Evolutionary conservation across 2,113 vertebrate species (phyloP).

Genomic region (Theristicus caerulescens): DNA sequence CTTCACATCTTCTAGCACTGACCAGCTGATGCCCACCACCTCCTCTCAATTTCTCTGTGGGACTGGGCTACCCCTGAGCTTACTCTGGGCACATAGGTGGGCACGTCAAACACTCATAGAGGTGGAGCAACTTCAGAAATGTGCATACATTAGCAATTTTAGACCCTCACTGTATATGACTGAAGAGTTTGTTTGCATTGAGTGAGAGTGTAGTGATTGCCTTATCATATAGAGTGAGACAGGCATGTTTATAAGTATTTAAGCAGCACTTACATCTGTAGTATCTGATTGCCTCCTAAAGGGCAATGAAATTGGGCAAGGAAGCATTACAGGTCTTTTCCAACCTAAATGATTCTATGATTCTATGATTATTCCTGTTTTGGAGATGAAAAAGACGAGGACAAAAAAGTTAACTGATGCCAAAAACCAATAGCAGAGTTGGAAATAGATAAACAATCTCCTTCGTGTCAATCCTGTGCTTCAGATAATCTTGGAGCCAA

Average conservation of each 20-base stretch:
- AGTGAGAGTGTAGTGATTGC: not conserved
- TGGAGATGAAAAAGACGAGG: not conserved
- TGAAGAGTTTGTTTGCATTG: not conserved
- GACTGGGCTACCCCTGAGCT: not conserved
- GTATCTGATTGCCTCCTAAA: conserved; percentile 3
- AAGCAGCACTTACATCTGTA: not conserved
- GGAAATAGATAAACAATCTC: not conserved
- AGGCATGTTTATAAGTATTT: not conserved
- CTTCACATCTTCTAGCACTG: not conserved
- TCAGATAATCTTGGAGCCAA: not conserved
- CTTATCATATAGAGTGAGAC: not conserved
- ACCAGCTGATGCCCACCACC: not conserved
- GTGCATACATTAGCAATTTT: not conserved
- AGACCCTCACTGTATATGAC: not conserved
- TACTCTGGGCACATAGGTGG: not conserved
- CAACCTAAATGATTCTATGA: not conserved
- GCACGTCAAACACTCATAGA: not conserved
- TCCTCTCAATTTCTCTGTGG: not conserved
- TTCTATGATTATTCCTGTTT: not conserved
- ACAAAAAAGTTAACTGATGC: not conserved
- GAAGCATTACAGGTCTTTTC: not conserved
- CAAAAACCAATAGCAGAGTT: not conserved
- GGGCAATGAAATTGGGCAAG: not conserved
- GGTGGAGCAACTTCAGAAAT: not conserved
- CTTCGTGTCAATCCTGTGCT: not conserved